Evolutionary conservation across 1,140 invertebrate genomes (phyloP), one percentile per base, ranked within the genome.

Genomic region (Diorhabda carinulata): DNA sequence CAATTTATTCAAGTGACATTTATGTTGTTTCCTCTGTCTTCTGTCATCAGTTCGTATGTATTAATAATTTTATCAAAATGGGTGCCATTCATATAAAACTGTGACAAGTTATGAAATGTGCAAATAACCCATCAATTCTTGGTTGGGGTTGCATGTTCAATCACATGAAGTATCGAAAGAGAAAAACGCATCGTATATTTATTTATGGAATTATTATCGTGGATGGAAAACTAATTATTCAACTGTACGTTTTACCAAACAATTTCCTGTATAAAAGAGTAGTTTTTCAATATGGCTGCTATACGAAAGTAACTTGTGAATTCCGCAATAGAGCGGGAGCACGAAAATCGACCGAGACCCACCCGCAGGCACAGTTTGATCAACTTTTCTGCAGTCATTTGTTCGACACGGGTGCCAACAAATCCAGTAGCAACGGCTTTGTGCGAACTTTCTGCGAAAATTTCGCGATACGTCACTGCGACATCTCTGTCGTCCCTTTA

Each of bases 371-470:
- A 66, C 64, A 74, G 71, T 74, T 78, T 76, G 77, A 78, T 77
- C 76, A 76, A 77, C 76, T 78, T 77, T 73, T 76, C 73, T 77
- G 69, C 77, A 78, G 76, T 79, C 78, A 79, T 79, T 79, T 79
- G 78, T 78, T 75, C 77, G 76, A 79, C 78, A 79, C 77, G 77
- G 77, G 78, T 72, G 78, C 74, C 77, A 78, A 79, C 78, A 79
- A 79, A 79, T 79, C 78, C 77, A 78, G 74, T 71, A 70, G 72
- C 74, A 66, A 72, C 73, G 69, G 76, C 73, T 73, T 75, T 76
- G 72, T 76, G 67, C 72, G 72, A 73, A 73, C 70, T 74, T 72
- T 69, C 70, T 66, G 57, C 47, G 57, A 69, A 69, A 68, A 70
- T 66, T 69, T 63, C 68, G 44, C 60, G 43, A 69, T 70, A 68